phyloP scores from a whole-genome alignment of 2,113 vertebrate species.

The Scartelaos histophorus region DNA sequence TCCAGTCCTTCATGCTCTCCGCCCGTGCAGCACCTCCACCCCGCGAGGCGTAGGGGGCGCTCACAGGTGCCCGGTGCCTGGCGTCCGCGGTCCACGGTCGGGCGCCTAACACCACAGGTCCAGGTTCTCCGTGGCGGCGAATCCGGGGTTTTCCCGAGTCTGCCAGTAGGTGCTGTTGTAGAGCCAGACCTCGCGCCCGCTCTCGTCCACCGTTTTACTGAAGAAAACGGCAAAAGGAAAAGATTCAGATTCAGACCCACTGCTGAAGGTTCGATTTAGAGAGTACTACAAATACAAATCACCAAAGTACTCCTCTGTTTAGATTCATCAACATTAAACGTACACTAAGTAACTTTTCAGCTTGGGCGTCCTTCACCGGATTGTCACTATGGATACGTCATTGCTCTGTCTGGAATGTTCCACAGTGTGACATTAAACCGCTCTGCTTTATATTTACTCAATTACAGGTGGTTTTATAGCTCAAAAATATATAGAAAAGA shows the following conservation, averaged over 20 bases:
- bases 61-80: conserved; percentile 47
- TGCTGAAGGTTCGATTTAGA: too few relatives aligned
- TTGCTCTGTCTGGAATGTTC: too few relatives aligned
- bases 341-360: too few relatives aligned
- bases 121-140: conserved; percentile 80
- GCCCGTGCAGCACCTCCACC: conserved; percentile 42
- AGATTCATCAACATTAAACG: too few relatives aligned
- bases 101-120: conserved; percentile 83
- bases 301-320: too few relatives aligned
- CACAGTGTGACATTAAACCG: too few relatives aligned
- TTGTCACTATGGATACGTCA: too few relatives aligned
- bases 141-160: conserved; percentile 83
- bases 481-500: too few relatives aligned
- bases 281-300: too few relatives aligned
- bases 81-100: background rate
- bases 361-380: too few relatives aligned
- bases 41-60: conserved; percentile 19
- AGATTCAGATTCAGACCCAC: background rate
- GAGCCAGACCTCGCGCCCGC: conserved; percentile 85
- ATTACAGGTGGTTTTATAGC: too few relatives aligned
- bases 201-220: conserved; percentile 80
- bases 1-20: conserved; percentile 44
- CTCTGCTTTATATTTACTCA: too few relatives aligned
- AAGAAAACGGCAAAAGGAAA: background rate
- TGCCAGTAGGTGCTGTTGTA: conserved; percentile 89